Base-by-base conservation (phyloP, 2,113 vertebrate species). In the Mesitornis unicolor region DNA sequence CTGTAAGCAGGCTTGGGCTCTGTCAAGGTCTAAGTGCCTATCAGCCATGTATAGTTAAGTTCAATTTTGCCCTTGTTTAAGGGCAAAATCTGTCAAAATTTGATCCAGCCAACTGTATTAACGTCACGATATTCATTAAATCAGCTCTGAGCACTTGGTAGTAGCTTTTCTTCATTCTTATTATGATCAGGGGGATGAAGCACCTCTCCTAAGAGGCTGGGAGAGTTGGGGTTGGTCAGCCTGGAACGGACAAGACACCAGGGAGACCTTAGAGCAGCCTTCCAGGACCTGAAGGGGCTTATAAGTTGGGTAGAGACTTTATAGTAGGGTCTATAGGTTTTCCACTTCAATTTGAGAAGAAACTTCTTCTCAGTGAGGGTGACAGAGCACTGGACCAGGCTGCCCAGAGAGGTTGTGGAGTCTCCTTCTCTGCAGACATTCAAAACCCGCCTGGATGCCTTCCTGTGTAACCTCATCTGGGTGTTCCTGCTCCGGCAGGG, bases 311-410 rank as follows among this genome's bases (percentile, higher is more conserved):
- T 12, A 16, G 2, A 16, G 14, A 25, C 25, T 57, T 16, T 25
- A 31, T 8, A 42, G 5, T 2, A 75, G 42, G 9, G 10, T 6
- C 4, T 56, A 16, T 31, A 3, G 20, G 1, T n/a, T n/a, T n/a
- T n/a, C n/a, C n/a, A n/a, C n/a, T n/a, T n/a, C n/a, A n/a, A n/a
- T n/a, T n/a, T n/a, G n/a, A n/a, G n/a, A n/a, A n/a, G n/a, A n/a
- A n/a, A n/a, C n/a, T n/a, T n/a, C n/a, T n/a, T n/a, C n/a, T n/a
- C n/a, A n/a, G n/a, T n/a, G n/a, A n/a, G n/a, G n/a, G n/a, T n/a
- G n/a, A n/a, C n/a, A n/a, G n/a, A n/a, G n/a, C n/a, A n/a, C n/a
- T n/a, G n/a, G n/a, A n/a, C n/a, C n/a, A n/a, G n/a, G n/a, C n/a
- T n/a, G n/a, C n/a, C n/a, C n/a, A n/a, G n/a, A n/a, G n/a, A n/a